A percentile compares a stretch with the other conserved stretches of the same genome.
Conservation (phyloP, 2,797 vertebrate species). For the Myotis pilosus region DNA sequence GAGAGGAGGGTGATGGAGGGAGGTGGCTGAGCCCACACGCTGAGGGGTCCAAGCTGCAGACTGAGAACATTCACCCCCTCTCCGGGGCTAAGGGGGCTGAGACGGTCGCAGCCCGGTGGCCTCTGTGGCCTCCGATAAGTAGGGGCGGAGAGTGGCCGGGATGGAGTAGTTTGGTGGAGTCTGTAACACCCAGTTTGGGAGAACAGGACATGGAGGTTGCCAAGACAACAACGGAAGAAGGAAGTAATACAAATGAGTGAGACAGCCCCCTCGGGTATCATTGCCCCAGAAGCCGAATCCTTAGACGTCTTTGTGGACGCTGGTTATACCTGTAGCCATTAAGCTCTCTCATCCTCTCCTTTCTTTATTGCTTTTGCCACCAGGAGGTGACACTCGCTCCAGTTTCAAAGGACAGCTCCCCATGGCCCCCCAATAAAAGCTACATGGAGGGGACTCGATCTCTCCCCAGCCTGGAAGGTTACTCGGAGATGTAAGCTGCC, state of each 20-base stretch:
- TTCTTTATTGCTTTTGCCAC: not conserved
- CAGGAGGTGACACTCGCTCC: not conserved
- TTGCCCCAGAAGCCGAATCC: accelerated
- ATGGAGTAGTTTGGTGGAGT: not conserved
- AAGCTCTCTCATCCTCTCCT: not conserved
- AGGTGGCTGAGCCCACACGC: not conserved
- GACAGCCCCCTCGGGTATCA: too few species aligned
- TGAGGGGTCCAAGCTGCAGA: not conserved
- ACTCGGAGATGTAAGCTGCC: not conserved
- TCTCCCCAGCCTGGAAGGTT: not conserved
- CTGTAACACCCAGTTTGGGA: not conserved
- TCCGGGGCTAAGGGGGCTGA: not conserved
- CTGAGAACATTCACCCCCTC: accelerated
- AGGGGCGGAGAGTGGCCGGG: too few species aligned
- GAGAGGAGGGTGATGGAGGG: not conserved
- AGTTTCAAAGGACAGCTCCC: not conserved
- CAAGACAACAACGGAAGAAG: not conserved
- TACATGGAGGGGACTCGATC: not conserved
- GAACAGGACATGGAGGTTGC: not conserved
- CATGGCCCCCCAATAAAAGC: accelerated
- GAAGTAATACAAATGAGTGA: not conserved
- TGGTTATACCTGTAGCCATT: not conserved
- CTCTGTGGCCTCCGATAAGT: not conserved
- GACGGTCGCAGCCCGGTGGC: not conserved
- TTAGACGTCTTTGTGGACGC: not conserved